Evolutionary conservation across 2,888 invertebrate species (phyloP).

Genomic region (Perizoma flavofasciatum): DNA sequence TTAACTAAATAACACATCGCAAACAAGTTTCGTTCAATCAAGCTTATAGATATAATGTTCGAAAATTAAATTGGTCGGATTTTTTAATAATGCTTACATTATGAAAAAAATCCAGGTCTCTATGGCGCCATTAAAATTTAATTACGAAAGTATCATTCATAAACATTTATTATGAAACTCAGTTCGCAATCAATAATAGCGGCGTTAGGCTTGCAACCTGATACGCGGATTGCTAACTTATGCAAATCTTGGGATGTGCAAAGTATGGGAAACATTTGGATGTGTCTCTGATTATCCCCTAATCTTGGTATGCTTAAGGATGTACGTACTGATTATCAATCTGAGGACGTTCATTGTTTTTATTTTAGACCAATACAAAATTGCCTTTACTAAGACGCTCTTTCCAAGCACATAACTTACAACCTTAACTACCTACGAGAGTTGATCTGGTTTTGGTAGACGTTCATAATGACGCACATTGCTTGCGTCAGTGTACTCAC

Average conservation of each 20-base stretch:
- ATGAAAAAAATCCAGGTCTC: constrained; percentile 35
- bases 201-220: constrained; percentile 10
- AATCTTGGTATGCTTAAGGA: not conserved
- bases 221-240: too few relatives aligned
- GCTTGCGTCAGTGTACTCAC: constrained; percentile 2
- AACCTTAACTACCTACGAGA: not conserved
- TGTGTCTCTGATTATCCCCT: too few relatives aligned
- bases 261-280: too few relatives aligned
- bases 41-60: constrained; percentile 32
- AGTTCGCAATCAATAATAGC: constrained; percentile 35
- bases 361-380: too few relatives aligned
- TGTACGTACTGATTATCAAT: too few relatives aligned
- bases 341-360: too few relatives aligned
- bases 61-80: constrained; percentile 44
- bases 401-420: too few relatives aligned
- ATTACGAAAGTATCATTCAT: constrained; percentile 46
- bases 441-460: constrained; percentile 13
- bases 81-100: constrained; percentile 40
- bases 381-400: too few relatives aligned
- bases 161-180: constrained; percentile 13
- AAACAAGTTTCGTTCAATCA: constrained; percentile 33
- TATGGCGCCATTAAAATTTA: constrained; percentile 42
- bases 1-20: constrained; percentile 26
- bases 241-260: too few relatives aligned
- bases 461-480: constrained; percentile 2